Evolutionary conservation across 2,113 vertebrate species (phyloP).

Genomic region (Nycticryphes semicollaris): DNA sequence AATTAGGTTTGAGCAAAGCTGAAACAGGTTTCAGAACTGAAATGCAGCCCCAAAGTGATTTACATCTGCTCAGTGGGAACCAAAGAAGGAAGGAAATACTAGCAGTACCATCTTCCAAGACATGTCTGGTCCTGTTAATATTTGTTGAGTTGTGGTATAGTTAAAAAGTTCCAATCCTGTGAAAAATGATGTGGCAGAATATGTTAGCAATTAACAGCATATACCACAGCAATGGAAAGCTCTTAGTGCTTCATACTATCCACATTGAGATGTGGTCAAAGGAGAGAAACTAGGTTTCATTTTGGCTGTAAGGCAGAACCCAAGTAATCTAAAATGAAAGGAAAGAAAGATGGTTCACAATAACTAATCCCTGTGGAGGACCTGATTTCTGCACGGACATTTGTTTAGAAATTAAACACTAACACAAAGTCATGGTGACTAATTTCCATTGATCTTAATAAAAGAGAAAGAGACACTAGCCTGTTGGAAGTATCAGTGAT

Average conservation of each 20-base stretch:
- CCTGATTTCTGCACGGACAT: not conserved
- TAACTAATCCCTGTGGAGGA: not conserved
- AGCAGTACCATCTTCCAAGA: conserved; percentile 47
- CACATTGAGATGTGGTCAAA: conserved; percentile 54
- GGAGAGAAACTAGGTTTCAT: conserved; percentile 62
- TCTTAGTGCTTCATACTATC: conserved; percentile 37
- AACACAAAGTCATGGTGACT: not conserved
- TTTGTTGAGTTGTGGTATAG: conserved; percentile 49
- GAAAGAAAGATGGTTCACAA: conserved; percentile 5
- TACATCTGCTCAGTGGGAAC: conserved; percentile 48
- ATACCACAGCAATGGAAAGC: conserved; percentile 55
- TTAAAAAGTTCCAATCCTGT: conserved; percentile 40
- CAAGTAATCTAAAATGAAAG: conserved; percentile 50
- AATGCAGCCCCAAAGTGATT: conserved; percentile 31
- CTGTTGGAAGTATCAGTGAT: not conserved
- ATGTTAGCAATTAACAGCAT: conserved; percentile 66
- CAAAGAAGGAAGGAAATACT: conserved; percentile 39
- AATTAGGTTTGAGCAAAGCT: conserved; percentile 45
- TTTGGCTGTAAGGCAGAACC: conserved; percentile 64
- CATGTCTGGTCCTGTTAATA: conserved; percentile 47
- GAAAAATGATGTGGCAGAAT: conserved; percentile 57
- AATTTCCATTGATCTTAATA: not conserved
- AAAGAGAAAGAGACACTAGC: not conserved
- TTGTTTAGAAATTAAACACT: not conserved
- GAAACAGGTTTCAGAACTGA: conserved; percentile 55